Conservation (phyloP, 2,888 invertebrate genomes). For the Athetis lepigone region DNA sequence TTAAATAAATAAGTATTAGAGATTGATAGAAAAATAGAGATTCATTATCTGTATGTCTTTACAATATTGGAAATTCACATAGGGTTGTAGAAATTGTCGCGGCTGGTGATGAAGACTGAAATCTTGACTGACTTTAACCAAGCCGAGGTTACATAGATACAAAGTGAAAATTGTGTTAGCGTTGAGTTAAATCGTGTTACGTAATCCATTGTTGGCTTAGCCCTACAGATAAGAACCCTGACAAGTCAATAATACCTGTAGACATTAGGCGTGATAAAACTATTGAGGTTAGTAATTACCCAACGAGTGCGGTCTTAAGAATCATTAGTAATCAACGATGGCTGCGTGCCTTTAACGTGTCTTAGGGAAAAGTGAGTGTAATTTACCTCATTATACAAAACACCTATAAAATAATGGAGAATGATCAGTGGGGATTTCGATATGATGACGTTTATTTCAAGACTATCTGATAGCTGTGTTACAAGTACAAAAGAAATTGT, state of each 20-base stretch:
- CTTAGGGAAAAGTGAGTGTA: constrained; percentile 23
- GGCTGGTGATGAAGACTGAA: neutral
- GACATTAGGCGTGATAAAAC: constrained; percentile 77
- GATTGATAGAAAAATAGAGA: too few species aligned
- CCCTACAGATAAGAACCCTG: constrained; percentile 66
- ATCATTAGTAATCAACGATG: constrained; percentile 56
- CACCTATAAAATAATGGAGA: neutral
- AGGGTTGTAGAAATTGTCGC: neutral
- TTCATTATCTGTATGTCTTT: too few species aligned
- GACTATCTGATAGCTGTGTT: neutral
- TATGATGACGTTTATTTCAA: neutral
- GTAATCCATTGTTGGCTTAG: constrained; percentile 61
- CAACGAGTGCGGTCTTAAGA: constrained; percentile 57
- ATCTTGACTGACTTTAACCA: constrained; percentile 1
- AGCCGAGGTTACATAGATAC: neutral
- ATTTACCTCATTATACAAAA: constrained; percentile 5
- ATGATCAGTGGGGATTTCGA: neutral
- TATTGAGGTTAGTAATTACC: constrained; percentile 76
- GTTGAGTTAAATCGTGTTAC: constrained; percentile 14
- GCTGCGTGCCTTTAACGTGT: constrained; percentile 26
- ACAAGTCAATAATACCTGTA: constrained; percentile 71
- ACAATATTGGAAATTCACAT: too few species aligned
- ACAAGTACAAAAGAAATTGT: too few species aligned
- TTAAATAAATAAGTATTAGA: too few species aligned
- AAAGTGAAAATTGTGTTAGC: neutral